Evolutionary conservation across 2,888 invertebrate genomes (phyloP).

Genomic region (Drosophila stalkeri): DNA sequence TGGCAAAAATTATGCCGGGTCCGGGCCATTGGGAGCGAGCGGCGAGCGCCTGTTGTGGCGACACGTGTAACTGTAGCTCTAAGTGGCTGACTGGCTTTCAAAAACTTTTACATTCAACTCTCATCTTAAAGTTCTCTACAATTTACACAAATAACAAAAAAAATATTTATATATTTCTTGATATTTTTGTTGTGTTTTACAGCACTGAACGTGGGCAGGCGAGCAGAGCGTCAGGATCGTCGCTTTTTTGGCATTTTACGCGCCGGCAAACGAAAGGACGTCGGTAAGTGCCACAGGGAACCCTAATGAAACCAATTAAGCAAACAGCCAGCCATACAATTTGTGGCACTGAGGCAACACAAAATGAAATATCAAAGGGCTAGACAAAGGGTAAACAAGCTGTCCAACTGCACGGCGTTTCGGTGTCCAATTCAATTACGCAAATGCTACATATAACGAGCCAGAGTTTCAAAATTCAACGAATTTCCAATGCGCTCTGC

Average conservation of each 20-base stretch:
- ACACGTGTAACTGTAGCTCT: constrained; percentile 70
- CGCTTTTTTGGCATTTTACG: constrained; percentile 73
- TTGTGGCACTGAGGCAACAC: constrained; percentile 40
- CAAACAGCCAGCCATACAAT: constrained; percentile 59
- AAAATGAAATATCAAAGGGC: constrained; percentile 74
- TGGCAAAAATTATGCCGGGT: constrained; percentile 64
- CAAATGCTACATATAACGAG: constrained; percentile 38
- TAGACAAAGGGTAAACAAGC: constrained; percentile 74
- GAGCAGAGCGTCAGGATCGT: constrained; percentile 39
- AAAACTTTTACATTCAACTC: constrained; percentile 47
- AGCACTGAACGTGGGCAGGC: constrained; percentile 32
- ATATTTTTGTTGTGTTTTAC: constrained; percentile 19
- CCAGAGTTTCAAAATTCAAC: neutral
- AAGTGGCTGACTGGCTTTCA: constrained; percentile 47
- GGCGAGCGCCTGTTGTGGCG: constrained; percentile 21
- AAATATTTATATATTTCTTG: constrained; percentile 11
- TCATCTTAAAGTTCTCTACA: constrained; percentile 49
- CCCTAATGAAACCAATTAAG: constrained; percentile 75
- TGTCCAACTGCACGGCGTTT: constrained; percentile 6
- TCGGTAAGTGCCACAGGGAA: constrained; percentile 45
- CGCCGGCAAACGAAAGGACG: constrained; percentile 60
- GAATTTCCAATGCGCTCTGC: constrained; percentile 36
- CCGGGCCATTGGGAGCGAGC: constrained; percentile 23
- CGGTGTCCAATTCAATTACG: constrained; percentile 61
- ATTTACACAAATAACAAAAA: constrained; percentile 7